Percentiles rank a stretch among this genome's conserved stretches.
Conservation (phyloP, 2,888 invertebrate genomes). For the Pecten maximus region DNA sequence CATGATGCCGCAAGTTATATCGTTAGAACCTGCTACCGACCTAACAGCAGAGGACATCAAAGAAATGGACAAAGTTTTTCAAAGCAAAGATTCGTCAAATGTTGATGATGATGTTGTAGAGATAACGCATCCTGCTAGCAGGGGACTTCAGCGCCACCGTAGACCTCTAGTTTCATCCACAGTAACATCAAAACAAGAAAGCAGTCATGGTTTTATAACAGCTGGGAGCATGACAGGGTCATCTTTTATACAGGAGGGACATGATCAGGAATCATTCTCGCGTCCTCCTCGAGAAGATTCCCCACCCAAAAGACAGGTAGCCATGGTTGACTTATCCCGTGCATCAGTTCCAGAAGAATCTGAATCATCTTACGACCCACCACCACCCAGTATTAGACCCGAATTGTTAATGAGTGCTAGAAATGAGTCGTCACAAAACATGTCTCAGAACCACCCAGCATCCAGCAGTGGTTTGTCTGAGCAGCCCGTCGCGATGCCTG, state of each 20-base stretch:
- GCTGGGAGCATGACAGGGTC: not conserved
- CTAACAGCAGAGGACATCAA: slow-evolving; percentile 21
- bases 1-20: not conserved
- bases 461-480: slow-evolving; percentile 2
- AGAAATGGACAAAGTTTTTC: slow-evolving; percentile 21
- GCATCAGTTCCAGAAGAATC: not conserved
- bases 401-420: slow-evolving; percentile 35
- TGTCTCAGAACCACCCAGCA: not conserved
- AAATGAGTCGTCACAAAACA: not conserved
- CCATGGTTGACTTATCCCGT: not conserved
- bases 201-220: not conserved
- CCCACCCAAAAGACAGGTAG: not conserved
- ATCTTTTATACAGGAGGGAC: not conserved
- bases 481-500: not conserved
- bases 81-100: not conserved
- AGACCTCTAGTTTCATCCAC: not conserved
- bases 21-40: slow-evolving; percentile 16
- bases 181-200: not conserved
- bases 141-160: not conserved
- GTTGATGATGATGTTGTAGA: slow-evolving; percentile 6
- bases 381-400: slow-evolving; percentile 2
- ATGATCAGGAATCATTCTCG: not conserved
- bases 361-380: not conserved
- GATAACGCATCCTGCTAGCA: not conserved
- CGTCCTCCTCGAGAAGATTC: not conserved